Conservation (phyloP, 2,888 invertebrate genomes). For the Anoplius nigerrimus region DNA sequence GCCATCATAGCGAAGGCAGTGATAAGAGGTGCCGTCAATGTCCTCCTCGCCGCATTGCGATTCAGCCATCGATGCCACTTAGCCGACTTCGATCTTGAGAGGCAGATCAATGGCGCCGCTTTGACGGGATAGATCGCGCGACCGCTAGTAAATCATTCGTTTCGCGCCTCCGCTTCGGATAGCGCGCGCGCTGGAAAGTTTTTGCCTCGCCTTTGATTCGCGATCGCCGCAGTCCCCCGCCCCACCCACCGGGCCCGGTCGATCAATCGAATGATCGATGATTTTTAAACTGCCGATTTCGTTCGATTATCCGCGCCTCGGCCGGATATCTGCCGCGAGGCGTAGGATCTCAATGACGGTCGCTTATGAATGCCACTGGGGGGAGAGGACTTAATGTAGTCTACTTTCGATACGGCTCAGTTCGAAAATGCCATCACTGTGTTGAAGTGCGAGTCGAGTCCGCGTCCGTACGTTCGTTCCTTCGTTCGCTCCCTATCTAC, state of each 20-base stretch:
- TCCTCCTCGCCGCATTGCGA: conserved; percentile 16
- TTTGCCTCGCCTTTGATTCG: too few species aligned
- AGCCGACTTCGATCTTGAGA: conserved; percentile 20
- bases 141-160: conserved; percentile 50
- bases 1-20: conserved; percentile 29
- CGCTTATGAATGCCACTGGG: too few species aligned
- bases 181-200: too few species aligned
- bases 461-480: too few species aligned
- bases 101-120: conserved; percentile 56
- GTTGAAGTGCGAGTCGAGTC: too few species aligned
- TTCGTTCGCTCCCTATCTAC: too few species aligned
- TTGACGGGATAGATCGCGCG: conserved; percentile 48
- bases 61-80: conserved; percentile 35
- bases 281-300: not conserved
- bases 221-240: not conserved
- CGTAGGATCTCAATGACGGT: too few species aligned
- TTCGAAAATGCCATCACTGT: too few species aligned
- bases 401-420: too few species aligned
- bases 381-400: too few species aligned
- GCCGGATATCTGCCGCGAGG: too few species aligned
- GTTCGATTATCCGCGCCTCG: not conserved
- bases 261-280: conserved; percentile 15
- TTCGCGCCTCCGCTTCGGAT: conserved; percentile 35
- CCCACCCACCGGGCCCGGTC: not conserved
- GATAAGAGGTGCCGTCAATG: conserved; percentile 34